A percentile compares a stretch with the other conserved stretches of the same genome.
phyloP scores from a whole-genome alignment of 2,888 invertebrate species.

The Synergus itoensis region DNA sequence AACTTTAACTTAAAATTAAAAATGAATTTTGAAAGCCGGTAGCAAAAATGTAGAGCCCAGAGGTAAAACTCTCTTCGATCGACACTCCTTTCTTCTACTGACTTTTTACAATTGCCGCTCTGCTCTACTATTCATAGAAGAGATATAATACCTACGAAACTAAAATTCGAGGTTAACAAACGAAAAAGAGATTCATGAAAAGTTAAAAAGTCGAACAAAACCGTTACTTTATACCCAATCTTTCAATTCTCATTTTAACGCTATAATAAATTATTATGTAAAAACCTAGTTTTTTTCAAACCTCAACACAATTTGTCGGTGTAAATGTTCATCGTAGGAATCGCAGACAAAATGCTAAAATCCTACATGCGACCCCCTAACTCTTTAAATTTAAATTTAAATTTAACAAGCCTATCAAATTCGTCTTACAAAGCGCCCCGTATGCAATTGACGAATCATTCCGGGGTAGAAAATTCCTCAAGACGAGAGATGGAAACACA shows the following conservation, averaged over 20 bases:
- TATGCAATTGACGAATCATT: conserved; percentile 11
- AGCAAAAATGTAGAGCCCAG: background rate
- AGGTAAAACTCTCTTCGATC: conserved; percentile 3
- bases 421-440: conserved; percentile 28
- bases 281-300: background rate
- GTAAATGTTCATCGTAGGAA: conserved; percentile 24
- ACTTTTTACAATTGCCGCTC: conserved; percentile 25
- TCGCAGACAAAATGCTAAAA: conserved; percentile 34
- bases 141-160: conserved; percentile 6
- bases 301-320: conserved; percentile 16
- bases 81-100: conserved; percentile 4
- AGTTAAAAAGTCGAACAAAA: background rate
- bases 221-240: background rate
- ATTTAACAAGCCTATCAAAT: conserved; percentile 34
- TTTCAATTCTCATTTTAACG: conserved; percentile 1
- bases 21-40: background rate
- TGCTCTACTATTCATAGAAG: conserved; percentile 32
- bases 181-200: background rate
- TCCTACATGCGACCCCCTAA: conserved; percentile 29
- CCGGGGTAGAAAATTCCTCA: conserved; percentile 17
- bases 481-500: conserved; percentile 16
- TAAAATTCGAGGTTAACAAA: background rate
- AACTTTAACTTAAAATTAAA: background rate
- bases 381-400: conserved; percentile 5
- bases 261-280: background rate